Percentiles rank a stretch among this genome's conserved stretches.
These are phyloP conservation scores for Troides aeacus DNA, from an alignment of 2,888 invertebrate genomes.

Conservation along the genomic window DNA sequence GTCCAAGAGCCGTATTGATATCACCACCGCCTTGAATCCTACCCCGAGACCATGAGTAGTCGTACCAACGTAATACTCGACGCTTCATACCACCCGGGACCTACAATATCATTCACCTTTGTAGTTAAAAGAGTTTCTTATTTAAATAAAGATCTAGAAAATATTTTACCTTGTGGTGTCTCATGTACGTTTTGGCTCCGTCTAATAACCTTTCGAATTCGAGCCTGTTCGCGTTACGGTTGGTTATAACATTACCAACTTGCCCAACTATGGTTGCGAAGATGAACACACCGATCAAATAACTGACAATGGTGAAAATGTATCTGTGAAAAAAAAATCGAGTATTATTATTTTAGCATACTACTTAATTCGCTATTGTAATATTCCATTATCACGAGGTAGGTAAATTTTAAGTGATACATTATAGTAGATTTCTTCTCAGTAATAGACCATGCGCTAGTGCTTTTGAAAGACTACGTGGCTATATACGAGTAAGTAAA, in stretches of 20 bases:
- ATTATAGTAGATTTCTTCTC: background rate
- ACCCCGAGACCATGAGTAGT: slow-evolving; percentile 98
- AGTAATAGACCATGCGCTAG: background rate
- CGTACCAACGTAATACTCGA: slow-evolving; percentile 97
- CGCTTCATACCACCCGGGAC: slow-evolving; percentile 97
- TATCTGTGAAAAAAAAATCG: slow-evolving; percentile 82
- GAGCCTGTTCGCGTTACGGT: slow-evolving; percentile 96
- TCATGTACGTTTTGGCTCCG: slow-evolving; percentile 98
- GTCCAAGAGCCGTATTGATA: slow-evolving; percentile 95
- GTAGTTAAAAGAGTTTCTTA: background rate
- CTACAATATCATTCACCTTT: slow-evolving; percentile 46
- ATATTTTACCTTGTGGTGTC: slow-evolving; percentile 91
- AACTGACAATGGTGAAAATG: slow-evolving; percentile 97
- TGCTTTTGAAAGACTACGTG: background rate
- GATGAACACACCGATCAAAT: slow-evolving; percentile 97
- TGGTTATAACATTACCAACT: slow-evolving; percentile 98
- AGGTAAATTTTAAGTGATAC: background rate
- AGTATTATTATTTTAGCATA: background rate
- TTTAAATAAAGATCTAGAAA: background rate
- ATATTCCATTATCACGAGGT: no score
- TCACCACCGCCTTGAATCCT: slow-evolving; percentile 97
- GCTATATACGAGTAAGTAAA: background rate
- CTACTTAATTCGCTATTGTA: background rate
- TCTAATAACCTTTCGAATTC: slow-evolving; percentile 97
- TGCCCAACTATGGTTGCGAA: slow-evolving; percentile 99